These are phyloP conservation scores for Chorisops tibialis DNA, from an alignment of 2,888 invertebrate genomes.

Conservation along the genomic window DNA sequence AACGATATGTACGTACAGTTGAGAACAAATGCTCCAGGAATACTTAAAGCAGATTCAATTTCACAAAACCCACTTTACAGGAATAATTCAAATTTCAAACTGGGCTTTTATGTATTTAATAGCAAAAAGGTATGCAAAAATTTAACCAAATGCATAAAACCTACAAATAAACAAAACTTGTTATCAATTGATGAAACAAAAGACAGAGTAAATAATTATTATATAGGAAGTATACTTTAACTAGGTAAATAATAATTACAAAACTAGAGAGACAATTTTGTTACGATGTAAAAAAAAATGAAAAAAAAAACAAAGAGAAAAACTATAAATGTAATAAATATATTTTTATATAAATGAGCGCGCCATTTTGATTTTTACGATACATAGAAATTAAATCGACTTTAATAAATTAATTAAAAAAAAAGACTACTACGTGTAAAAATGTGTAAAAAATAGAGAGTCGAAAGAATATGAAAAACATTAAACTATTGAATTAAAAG, in stretches of 20 bases:
- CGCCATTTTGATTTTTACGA: slow-evolving; percentile 25
- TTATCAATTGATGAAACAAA: neutral
- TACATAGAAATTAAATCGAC: slow-evolving; percentile 21
- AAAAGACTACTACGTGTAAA: slow-evolving; percentile 7
- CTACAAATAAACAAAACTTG: no score
- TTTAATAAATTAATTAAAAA: slow-evolving; percentile 12
- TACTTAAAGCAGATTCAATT: no score
- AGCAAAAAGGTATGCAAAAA: no score
- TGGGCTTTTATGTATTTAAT: no score
- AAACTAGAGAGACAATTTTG: slow-evolving; percentile 16
- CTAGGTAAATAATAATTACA: slow-evolving; percentile 23
- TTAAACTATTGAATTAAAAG: slow-evolving; percentile 17
- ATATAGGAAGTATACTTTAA: slow-evolving; percentile 19
- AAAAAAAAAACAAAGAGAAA: neutral
- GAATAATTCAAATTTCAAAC: no score
- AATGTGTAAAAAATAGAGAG: slow-evolving; percentile 22
- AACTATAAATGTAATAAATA: slow-evolving; percentile 22
- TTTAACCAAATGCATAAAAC: no score
- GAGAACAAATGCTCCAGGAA: no score
- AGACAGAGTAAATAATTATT: slow-evolving; percentile 1
- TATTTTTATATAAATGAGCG: slow-evolving; percentile 17
- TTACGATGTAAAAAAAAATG: slow-evolving; percentile 17
- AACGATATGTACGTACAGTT: no score
- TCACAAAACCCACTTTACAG: no score
- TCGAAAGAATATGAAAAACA: slow-evolving; percentile 12